These are phyloP conservation scores for Coregonus suidteri DNA, from an alignment of 2,797 vertebrate genomes.

Conservation along the genomic window DNA sequence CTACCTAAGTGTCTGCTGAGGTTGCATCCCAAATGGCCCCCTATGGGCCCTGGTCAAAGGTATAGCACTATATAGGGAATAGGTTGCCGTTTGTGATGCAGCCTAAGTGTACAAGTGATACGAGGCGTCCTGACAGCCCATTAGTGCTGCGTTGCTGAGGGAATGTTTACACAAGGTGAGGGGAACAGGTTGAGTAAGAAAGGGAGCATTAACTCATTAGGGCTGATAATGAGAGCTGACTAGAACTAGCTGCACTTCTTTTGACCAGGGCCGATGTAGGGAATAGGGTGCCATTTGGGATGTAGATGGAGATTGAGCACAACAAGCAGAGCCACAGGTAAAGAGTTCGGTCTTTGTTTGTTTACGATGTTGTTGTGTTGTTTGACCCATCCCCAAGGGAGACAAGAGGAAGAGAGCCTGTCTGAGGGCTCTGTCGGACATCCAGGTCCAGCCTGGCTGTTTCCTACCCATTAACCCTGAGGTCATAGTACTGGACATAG, in stretches of 20 bases:
- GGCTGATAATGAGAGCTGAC: conserved; percentile 44
- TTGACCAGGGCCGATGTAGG: background rate
- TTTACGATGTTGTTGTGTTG: background rate
- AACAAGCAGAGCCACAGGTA: background rate
- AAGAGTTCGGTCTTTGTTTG: conserved; percentile 31
- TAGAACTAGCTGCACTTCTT: conserved; percentile 27
- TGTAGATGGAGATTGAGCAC: background rate
- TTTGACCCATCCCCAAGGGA: conserved; percentile 88
- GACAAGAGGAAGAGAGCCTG: conserved; percentile 94
- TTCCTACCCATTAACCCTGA: conserved; percentile 97
- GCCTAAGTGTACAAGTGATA: conserved; percentile 22
- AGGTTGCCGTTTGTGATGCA: no score
- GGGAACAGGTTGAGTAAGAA: no score
- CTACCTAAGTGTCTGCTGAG: background rate
- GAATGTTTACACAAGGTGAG: conserved; percentile 24
- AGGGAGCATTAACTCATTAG: conserved; percentile 45
- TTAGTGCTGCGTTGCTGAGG: conserved; percentile 13
- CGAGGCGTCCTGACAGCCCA: conserved; percentile 38
- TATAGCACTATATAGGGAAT: no score
- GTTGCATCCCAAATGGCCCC: background rate
- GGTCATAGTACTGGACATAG: conserved; percentile 95
- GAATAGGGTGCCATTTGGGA: background rate
- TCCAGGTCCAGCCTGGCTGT: conserved; percentile 95
- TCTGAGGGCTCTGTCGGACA: conserved; percentile 88
- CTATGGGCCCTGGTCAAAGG: no score